Conservation (phyloP, 2,888 invertebrate species). For the Melieria picta region DNA sequence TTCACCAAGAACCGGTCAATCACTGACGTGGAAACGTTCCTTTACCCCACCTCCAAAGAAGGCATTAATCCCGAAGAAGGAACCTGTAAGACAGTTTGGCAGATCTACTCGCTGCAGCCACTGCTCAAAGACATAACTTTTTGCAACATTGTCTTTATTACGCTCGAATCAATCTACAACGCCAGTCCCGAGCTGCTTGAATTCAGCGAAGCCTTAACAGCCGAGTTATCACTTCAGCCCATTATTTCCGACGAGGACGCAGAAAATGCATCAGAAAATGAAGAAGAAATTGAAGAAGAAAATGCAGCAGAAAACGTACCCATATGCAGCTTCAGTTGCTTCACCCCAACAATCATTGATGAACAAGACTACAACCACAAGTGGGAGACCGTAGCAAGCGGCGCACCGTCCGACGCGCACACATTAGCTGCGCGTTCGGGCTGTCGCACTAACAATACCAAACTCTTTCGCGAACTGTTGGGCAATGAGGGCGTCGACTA, state of each 20-base stretch:
- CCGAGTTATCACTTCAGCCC: conserved; percentile 23
- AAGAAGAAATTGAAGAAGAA: not conserved
- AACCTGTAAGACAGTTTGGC: conserved; percentile 47
- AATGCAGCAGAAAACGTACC: conserved; percentile 35
- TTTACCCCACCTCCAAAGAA: conserved; percentile 37
- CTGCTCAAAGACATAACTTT: conserved; percentile 48
- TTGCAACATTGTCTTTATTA: conserved; percentile 51
- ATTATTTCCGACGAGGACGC: conserved; percentile 18
- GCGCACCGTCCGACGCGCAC: conserved; percentile 43
- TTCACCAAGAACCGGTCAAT: conserved; percentile 37
- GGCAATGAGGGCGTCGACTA: conserved; percentile 41
- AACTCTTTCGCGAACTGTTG: conserved; percentile 33
- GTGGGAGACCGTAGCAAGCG: conserved; percentile 26
- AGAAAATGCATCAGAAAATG: not conserved
- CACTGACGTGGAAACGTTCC: conserved; percentile 21
- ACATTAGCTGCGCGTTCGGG: conserved; percentile 28
- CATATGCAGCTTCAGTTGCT: conserved; percentile 45
- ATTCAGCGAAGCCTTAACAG: conserved; percentile 31
- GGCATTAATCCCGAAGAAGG: conserved; percentile 1
- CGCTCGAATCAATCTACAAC: conserved; percentile 54
- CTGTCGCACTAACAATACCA: not conserved
- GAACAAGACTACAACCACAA: conserved; percentile 51
- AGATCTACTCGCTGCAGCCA: conserved; percentile 55
- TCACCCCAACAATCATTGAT: conserved; percentile 42
- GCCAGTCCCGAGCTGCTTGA: conserved; percentile 37